Percentiles rank a stretch among this genome's conserved stretches.
These are phyloP conservation scores for Bettongia penicillata DNA, from an alignment of 2,113 vertebrate genomes.

Conservation along the genomic window DNA sequence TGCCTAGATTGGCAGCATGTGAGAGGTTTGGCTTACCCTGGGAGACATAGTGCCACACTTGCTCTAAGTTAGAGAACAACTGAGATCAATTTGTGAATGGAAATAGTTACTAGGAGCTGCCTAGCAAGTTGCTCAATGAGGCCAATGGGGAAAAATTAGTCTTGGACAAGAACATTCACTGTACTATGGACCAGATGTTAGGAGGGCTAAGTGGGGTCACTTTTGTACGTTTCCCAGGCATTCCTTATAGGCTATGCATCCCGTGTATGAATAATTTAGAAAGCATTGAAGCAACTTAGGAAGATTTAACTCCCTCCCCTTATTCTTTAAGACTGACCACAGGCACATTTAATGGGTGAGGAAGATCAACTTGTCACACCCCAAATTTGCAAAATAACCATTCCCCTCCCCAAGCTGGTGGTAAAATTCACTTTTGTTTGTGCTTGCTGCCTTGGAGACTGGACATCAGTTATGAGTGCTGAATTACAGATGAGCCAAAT, in stretches of 20 bases:
- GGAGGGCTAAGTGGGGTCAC: neutral
- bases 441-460: neutral
- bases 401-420: neutral
- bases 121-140: slow-evolving; percentile 18
- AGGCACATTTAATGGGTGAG: neutral
- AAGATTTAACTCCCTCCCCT: neutral
- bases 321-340: neutral
- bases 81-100: slow-evolving; percentile 21
- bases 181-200: neutral
- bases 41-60: neutral
- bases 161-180: neutral
- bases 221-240: neutral
- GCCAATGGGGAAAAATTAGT: neutral
- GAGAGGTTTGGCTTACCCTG: neutral
- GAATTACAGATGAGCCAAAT: too few species aligned
- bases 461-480: neutral
- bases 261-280: neutral
- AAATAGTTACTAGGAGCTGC: neutral
- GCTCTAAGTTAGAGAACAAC: neutral
- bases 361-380: neutral
- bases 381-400: neutral
- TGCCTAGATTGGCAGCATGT: neutral
- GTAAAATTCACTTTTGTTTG: neutral
- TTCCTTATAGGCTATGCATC: neutral
- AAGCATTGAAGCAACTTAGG: neutral